Evolutionary conservation across 2,113 vertebrate species (phyloP).

Genomic region (Benitochromis conjunctus): DNA sequence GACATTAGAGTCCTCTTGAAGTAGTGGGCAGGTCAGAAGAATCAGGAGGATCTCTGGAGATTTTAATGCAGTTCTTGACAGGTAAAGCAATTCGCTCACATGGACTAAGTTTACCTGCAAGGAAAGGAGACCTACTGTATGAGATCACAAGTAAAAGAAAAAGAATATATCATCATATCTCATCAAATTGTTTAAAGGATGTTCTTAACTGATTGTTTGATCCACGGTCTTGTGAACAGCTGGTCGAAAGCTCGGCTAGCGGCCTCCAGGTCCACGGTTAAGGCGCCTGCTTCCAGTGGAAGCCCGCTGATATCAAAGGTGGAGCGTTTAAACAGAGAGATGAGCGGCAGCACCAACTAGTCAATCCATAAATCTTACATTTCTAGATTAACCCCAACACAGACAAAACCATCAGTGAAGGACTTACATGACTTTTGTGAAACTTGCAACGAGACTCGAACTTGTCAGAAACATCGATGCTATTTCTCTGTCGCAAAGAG

Average conservation of each 20-base stretch:
- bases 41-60: slow-evolving; percentile 62
- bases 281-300: not conserved
- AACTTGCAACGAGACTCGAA: slow-evolving; percentile 69
- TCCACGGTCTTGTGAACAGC: slow-evolving; percentile 56
- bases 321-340: not conserved
- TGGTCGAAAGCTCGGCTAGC: slow-evolving; percentile 46
- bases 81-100: not conserved
- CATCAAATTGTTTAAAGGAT: not conserved
- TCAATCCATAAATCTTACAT: not conserved
- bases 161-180: not conserved
- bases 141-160: not conserved
- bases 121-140: not conserved
- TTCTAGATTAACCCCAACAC: not conserved
- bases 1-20: slow-evolving; percentile 43
- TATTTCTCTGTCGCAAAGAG: slow-evolving; percentile 55
- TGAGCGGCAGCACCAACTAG: no score
- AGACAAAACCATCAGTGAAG: not conserved
- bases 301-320: slow-evolving; percentile 8
- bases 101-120: not conserved
- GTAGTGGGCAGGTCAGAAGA: slow-evolving; percentile 49
- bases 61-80: not conserved
- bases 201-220: slow-evolving; percentile 52
- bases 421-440: slow-evolving; percentile 60
- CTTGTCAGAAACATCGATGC: slow-evolving; percentile 46
- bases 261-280: slow-evolving; percentile 61